These are phyloP conservation scores for Condylura cristata DNA, from an alignment of 2,113 vertebrate genomes.

Conservation along the genomic window DNA sequence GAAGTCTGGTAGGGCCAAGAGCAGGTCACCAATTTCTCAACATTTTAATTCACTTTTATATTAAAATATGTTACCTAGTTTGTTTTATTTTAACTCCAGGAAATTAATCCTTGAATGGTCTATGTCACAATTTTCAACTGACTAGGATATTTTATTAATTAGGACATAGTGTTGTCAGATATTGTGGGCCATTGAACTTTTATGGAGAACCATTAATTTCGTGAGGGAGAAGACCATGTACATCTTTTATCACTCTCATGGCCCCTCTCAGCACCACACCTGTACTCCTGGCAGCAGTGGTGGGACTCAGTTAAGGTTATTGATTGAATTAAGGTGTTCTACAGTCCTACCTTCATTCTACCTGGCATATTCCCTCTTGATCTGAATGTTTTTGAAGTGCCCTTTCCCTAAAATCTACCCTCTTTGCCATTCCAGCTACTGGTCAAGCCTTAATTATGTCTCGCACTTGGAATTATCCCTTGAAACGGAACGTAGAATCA, in stretches of 20 bases:
- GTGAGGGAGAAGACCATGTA: not conserved
- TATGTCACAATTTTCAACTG: not conserved
- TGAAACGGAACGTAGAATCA: slow-evolving; percentile 12
- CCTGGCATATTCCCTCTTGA: not conserved
- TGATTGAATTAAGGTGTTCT: not conserved
- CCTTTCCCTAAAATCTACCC: not conserved
- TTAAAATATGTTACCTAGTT: not conserved
- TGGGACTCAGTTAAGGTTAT: not conserved
- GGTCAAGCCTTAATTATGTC: not conserved
- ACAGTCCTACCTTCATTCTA: not conserved
- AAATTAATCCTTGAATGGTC: not conserved
- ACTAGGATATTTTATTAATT: slow-evolving; percentile 15
- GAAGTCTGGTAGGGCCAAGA: not conserved
- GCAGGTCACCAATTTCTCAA: not conserved
- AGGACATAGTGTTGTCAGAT: not conserved
- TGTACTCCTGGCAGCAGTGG: not conserved
- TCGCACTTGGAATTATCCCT: slow-evolving; percentile 1
- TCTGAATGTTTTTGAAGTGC: not conserved
- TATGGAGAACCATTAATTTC: not conserved
- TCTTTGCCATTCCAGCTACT: not conserved
- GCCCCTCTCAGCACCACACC: not conserved
- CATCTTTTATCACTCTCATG: not conserved
- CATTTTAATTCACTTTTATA: not conserved
- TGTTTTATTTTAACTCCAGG: not conserved
- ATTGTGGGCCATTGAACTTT: not conserved